Conservation (phyloP, 2,113 vertebrate species). For the Eulacestoma nigropectus region DNA sequence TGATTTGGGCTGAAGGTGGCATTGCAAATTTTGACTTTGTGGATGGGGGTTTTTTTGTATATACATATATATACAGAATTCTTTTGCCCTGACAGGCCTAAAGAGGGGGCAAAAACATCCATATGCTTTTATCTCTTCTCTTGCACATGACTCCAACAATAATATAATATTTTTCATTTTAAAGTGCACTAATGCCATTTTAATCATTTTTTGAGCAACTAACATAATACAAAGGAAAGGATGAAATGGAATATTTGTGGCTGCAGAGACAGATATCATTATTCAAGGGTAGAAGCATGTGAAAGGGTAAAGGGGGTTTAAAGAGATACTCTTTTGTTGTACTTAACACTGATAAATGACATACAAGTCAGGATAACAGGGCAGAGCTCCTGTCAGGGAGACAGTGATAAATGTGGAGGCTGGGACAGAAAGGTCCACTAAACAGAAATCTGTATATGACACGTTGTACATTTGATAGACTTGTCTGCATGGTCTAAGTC, state of each 20-base stretch:
- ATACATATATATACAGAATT: neutral
- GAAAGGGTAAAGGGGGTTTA: conserved; percentile 70
- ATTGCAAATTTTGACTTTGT: neutral
- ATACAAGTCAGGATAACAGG: conserved; percentile 72
- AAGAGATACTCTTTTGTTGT: conserved; percentile 70
- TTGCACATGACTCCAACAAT: neutral
- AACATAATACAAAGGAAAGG: conserved; percentile 5
- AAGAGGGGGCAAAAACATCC: neutral
- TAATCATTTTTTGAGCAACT: conserved; percentile 37
- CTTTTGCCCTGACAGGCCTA: neutral
- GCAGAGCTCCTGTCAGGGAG: conserved; percentile 68
- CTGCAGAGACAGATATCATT: conserved; percentile 63
- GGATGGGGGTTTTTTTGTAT: neutral
- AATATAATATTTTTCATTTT: conserved; percentile 48
- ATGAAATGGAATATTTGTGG: conserved; percentile 56
- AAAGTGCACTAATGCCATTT: conserved; percentile 36
- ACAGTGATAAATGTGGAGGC: conserved; percentile 69
- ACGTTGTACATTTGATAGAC: conserved; percentile 59
- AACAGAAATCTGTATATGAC: conserved; percentile 67
- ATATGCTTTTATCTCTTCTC: conserved; percentile 9
- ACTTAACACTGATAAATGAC: conserved; percentile 75
- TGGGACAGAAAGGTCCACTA: conserved; percentile 57
- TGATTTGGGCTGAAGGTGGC: neutral
- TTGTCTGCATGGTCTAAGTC: conserved; percentile 28
- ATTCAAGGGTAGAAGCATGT: conserved; percentile 61